phyloP scores from a whole-genome alignment of 2,888 invertebrate species.

The Dasypogon diadema region DNA sequence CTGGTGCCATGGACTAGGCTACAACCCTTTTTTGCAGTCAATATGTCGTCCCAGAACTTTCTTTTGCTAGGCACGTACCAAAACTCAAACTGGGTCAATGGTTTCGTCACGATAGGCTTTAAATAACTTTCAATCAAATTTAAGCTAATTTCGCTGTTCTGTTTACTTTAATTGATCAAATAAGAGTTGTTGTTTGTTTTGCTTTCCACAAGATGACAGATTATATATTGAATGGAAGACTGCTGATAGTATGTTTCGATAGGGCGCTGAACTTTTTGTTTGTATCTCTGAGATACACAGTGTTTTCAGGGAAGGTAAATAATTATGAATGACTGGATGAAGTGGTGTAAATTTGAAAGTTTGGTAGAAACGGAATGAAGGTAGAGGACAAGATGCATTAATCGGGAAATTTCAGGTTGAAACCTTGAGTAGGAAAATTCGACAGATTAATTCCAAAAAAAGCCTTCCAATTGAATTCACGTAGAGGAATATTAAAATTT shows the following conservation, averaged over 20 bases:
- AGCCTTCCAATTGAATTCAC: no score
- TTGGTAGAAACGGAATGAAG: no score
- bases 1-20: constrained; percentile 22
- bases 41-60: constrained; percentile 33
- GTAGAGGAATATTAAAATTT: no score
- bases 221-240: neutral
- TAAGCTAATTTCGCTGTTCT: constrained; percentile 28
- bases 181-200: constrained; percentile 7
- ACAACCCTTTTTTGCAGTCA: constrained; percentile 48
- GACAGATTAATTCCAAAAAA: no score
- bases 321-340: no score
- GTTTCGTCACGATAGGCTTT: constrained; percentile 22
- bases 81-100: constrained; percentile 34
- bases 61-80: constrained; percentile 35
- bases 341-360: no score
- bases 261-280: neutral
- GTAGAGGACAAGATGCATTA: no score
- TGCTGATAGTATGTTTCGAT: no score
- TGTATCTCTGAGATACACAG: no score
- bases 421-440: no score
- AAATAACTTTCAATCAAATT: constrained; percentile 44
- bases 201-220: neutral
- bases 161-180: constrained; percentile 39
- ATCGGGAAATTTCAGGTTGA: no score
- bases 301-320: no score